A percentile compares a stretch with the other conserved stretches of the same genome.
These are phyloP conservation scores for Aphelinus certus DNA, from an alignment of 1,140 invertebrate genomes.

Conservation along the genomic window DNA sequence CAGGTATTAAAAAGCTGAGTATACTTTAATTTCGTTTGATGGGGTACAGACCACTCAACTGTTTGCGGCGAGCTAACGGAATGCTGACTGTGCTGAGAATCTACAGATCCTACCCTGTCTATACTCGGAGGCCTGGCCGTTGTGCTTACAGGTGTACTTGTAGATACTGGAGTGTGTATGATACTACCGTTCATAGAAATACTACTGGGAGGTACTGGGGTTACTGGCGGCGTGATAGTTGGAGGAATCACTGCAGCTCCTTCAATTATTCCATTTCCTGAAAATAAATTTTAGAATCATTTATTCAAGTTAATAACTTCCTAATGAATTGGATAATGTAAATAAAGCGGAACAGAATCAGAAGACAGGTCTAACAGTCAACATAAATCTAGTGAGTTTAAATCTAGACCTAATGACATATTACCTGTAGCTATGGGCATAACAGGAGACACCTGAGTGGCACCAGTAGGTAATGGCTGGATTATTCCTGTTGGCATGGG, in stretches of 20 bases:
- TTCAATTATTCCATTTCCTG: slow-evolving; percentile 44
- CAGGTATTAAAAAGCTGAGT: slow-evolving; percentile 95
- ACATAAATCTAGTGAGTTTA: background rate
- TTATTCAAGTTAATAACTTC: background rate
- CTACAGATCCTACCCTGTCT: slow-evolving; percentile 62
- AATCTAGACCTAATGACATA: background rate
- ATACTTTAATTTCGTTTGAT: slow-evolving; percentile 90
- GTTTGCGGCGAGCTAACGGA: slow-evolving; percentile 59
- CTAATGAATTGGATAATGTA: too few species aligned
- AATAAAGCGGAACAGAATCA: too few species aligned
- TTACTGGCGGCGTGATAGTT: slow-evolving; percentile 42
- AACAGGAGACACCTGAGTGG: slow-evolving; percentile 37
- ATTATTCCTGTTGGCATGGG: slow-evolving; percentile 46
- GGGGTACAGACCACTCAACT: slow-evolving; percentile 88
- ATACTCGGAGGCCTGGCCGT: slow-evolving; percentile 65
- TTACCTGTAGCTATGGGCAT: slow-evolving; percentile 45
- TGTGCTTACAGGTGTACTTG: slow-evolving; percentile 63
- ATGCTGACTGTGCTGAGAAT: slow-evolving; percentile 61
- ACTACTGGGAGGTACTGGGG: slow-evolving; percentile 43
- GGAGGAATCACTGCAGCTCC: slow-evolving; percentile 49
- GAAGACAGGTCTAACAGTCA: too few species aligned
- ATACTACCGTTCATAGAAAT: slow-evolving; percentile 52
- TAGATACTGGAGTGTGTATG: slow-evolving; percentile 61
- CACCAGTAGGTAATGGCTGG: slow-evolving; percentile 42
- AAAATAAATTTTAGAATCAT: slow-evolving; percentile 1